Evolutionary conservation across 1,140 invertebrate genomes (phyloP), one percentile per base, ranked within the genome.

Genomic region (Drosophila nigromelanica): DNA sequence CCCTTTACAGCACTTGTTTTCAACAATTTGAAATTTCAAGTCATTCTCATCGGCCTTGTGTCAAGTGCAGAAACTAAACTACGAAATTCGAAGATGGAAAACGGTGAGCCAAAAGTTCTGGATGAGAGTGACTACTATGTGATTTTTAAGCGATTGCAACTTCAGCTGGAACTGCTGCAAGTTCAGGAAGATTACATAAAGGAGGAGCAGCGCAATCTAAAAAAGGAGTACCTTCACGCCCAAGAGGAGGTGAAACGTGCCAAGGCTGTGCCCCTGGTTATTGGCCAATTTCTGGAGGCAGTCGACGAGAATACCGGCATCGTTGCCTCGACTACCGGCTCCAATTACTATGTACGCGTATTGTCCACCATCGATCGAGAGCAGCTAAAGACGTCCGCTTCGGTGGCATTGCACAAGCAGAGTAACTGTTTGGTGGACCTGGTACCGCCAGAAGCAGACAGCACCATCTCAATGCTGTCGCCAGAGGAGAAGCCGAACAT

Each of bases 101-200:
- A 40, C 24, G n/a, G 60, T 43, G 73, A 87, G n/a, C 35, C 64
- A 12, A 62, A 75, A 12, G 40, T 42, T 0, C 24, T 77, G 42
- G 97, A 98, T 92, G 93, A 96, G 15, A 96, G 97, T 93, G 97
- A 98, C 94, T 93, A 98, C 27, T 99, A 98, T 92, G 97, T 97
- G 6, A 98, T 97, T 92, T 98, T 97, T 87, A 98, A 98, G 94
- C 77, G 68, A 50, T 62, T 89, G 12, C 73, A 89, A 14, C 68
- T 75, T 55, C 61, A 80, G 15, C 40, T 89, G 48, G 85, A 89
- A 33, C 60, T 89, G 3, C 66, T 87, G 2, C 68, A 82, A 37
- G 96, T 99, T 4, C 98, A 99, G 94, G 98, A 99, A 93, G 98
- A 99, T 81, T 99, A 99, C 85, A 98, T 99, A 39, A 99, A 99